Base-by-base conservation (phyloP, 1,140 invertebrate species). In the Portunus trituberculatus region DNA sequence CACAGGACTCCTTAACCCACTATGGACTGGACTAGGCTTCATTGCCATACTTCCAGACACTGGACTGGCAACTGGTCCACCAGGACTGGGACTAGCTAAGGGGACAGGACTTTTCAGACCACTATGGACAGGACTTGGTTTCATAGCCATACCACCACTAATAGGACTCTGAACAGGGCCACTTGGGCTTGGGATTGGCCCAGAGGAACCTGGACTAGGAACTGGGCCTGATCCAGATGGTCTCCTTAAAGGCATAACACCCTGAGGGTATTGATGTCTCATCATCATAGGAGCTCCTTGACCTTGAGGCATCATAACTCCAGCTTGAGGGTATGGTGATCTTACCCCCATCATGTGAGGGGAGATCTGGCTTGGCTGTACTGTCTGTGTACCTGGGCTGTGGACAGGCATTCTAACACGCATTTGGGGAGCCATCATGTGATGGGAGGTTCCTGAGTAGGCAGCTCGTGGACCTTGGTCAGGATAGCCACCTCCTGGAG, bases 81-180 rank as follows among this genome's bases (percentile, higher is more conserved):
- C 83, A 52, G 95, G 82, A 93, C 95, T 95, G 20, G 91, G 95
- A 82, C 95, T 94, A 31, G 93, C 94, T 14, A 95, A 32, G 12
- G 94, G 94, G 2, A 95, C 94, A 46, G 94, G 94, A 20, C 94
- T 96, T 67, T 94, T 96, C 29, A 96, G 87, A 0, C 95, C 95
- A 96, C 95, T 94, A 45, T 96, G 95, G 32, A 96, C 95, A 67
- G 95, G 95, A 82, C 95, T 96, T 88, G 95, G 95, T 94, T 96
- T 96, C 93, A 96, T 96, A 31, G 89, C 95, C 76, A 96, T 94
- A 39, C 93, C 93, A 92, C 93, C 25, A 10, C 94, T 86, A 45
- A 93, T 28, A 4, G 95, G 95, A 90, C 95, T 96, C 93, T 86
- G 95, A 29, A 95, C 93, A 89, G 95, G 95, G 14, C 93, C 95